Conservation (phyloP, 2,113 vertebrate genomes). For the Paralichthys olivaceus region DNA sequence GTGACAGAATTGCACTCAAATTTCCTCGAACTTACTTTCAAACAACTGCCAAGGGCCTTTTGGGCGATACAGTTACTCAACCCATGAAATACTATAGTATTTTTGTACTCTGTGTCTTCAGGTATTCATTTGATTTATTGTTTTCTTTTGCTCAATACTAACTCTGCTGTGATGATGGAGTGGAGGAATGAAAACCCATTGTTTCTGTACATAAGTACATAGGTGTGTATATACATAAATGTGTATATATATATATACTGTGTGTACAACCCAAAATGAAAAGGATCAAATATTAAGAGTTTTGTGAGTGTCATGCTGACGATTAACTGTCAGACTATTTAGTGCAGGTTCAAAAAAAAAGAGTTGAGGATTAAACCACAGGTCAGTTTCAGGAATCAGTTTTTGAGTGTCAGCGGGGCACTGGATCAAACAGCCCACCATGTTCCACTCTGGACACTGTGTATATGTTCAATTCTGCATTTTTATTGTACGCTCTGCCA, state of each 20-base stretch:
- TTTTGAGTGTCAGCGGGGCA: conserved; percentile 26
- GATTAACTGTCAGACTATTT: conserved; percentile 56
- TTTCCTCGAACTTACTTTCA: conserved; percentile 26
- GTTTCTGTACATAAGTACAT: conserved; percentile 73
- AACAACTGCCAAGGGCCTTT: conserved; percentile 76
- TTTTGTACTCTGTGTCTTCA: conserved; percentile 76
- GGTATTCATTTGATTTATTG: conserved; percentile 61
- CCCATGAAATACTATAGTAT: conserved; percentile 67
- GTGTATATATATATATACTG: conserved; percentile 48
- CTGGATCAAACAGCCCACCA: conserved; percentile 27
- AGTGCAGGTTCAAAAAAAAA: conserved; percentile 18
- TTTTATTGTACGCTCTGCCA: neutral
- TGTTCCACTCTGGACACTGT: conserved; percentile 10
- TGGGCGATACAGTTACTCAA: conserved; percentile 55
- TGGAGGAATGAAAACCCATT: conserved; percentile 28
- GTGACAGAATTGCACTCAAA: conserved; percentile 72
- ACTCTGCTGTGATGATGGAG: conserved; percentile 32
- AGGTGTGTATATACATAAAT: conserved; percentile 62
- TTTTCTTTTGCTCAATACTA: conserved; percentile 37
- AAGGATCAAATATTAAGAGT: conserved; percentile 7
- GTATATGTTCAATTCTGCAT: neutral
- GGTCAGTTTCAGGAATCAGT: conserved; percentile 22
- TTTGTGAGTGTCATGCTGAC: conserved; percentile 66
- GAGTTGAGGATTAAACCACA: neutral
- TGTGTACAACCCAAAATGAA: conserved; percentile 61